Evolutionary conservation across 2,113 vertebrate genomes (phyloP).

Genomic region (Oreochromis niloticus): DNA sequence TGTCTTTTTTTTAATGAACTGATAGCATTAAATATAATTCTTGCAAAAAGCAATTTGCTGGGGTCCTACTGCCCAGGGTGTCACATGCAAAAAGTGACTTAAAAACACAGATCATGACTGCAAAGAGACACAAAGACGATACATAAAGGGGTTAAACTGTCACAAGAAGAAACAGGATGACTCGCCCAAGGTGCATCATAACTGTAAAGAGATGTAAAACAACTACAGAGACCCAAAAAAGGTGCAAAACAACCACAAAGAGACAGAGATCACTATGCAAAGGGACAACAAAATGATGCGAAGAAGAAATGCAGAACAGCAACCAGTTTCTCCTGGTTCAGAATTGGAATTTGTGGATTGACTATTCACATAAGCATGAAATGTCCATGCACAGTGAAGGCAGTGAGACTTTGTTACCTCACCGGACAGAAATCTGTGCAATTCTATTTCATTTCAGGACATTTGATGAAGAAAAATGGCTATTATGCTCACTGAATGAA

Average conservation of each 20-base stretch:
- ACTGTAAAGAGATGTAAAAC: not conserved
- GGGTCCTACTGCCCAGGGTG: not conserved
- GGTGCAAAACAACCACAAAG: not conserved
- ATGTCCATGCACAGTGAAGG: rapidly evolving
- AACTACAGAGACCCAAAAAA: not conserved
- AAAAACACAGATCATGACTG: not conserved
- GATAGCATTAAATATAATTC: not conserved
- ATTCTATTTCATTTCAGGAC: not conserved
- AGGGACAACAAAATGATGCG: not conserved
- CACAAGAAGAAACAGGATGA: not conserved
- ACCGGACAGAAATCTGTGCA: not conserved
- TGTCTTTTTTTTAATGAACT: not conserved
- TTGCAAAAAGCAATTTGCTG: not conserved
- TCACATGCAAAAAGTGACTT: not conserved
- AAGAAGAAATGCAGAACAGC: not conserved
- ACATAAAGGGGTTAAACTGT: not conserved
- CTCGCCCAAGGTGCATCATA: rapidly evolving
- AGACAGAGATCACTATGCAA: not conserved
- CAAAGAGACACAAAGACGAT: not conserved
- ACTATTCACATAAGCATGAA: not conserved
- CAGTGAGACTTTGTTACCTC: not conserved
- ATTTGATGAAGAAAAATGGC: not conserved
- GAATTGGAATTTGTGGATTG: not conserved
- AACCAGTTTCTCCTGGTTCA: not conserved
- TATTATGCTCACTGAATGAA: not conserved